phyloP scores from a whole-genome alignment of 1,140 invertebrate species.

The Drosophila subpulchrella region DNA sequence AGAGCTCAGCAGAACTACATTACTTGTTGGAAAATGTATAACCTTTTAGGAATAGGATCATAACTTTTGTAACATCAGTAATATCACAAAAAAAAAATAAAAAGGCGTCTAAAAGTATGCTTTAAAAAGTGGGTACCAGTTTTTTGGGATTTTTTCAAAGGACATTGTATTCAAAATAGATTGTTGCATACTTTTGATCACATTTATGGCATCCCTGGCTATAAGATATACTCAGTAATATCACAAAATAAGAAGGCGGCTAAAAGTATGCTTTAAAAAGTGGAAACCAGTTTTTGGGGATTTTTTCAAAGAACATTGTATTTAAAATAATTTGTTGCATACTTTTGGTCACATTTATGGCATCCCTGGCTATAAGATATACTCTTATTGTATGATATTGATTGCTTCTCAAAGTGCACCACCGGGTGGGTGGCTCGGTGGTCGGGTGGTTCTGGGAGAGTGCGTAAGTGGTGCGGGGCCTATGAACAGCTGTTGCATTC shows the following conservation, averaged over 20 bases:
- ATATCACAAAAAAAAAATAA: too few relatives aligned
- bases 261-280: not conserved
- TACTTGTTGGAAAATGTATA: not conserved
- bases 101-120: not conserved
- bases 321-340: not conserved
- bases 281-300: too few relatives aligned
- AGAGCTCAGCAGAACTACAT: too few relatives aligned
- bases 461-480: slow-evolving; percentile 28
- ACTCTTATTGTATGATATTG: too few relatives aligned
- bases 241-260: too few relatives aligned
- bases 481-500: slow-evolving; percentile 31
- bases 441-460: slow-evolving; percentile 13
- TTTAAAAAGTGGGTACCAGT: not conserved
- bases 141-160: too few relatives aligned
- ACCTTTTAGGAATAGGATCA: too few relatives aligned
- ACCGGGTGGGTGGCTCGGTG: slow-evolving; percentile 9
- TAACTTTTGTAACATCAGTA: too few relatives aligned
- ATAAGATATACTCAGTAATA: too few relatives aligned
- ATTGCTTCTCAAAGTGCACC: not conserved
- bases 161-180: too few relatives aligned
- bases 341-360: not conserved
- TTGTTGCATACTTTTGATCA: not conserved
- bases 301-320: too few relatives aligned
- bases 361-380: too few relatives aligned
- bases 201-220: not conserved